These are phyloP conservation scores for Mesocricetus auratus DNA, from an alignment of 2,113 vertebrate genomes.

Conservation along the genomic window DNA sequence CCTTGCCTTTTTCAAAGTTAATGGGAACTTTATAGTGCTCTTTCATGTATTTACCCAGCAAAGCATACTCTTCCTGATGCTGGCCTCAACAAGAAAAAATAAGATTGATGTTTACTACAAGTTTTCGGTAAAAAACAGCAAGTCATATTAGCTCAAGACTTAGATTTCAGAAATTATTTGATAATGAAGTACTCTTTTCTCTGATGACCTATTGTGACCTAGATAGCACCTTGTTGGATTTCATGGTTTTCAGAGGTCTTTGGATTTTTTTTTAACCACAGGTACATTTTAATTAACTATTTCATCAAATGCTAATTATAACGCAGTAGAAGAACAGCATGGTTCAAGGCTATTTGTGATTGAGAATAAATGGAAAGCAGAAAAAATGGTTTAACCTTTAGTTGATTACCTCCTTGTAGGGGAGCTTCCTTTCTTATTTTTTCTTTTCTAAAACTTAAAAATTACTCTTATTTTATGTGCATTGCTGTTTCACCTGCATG, in stretches of 20 bases:
- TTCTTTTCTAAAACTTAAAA: not conserved
- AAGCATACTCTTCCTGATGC: slow-evolving; percentile 43
- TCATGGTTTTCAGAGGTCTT: not conserved
- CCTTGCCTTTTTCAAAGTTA: not conserved
- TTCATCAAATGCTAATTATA: not conserved
- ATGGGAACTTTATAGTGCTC: not conserved
- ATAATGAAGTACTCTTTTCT: not conserved
- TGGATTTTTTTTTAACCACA: not conserved
- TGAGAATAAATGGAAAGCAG: not conserved
- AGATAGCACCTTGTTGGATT: not conserved
- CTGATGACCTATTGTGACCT: not conserved
- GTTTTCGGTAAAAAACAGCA: slow-evolving; percentile 56
- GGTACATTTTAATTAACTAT: not conserved
- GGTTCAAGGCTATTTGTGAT: not conserved
- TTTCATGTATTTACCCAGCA: slow-evolving; percentile 22
- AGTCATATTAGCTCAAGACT: slow-evolving; percentile 43
- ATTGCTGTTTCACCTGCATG: not conserved
- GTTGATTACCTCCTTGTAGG: not conserved
- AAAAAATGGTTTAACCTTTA: not conserved
- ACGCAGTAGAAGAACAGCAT: not conserved
- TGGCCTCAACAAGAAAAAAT: slow-evolving; percentile 50
- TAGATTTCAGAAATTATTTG: slow-evolving; percentile 50
- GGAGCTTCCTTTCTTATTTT: not conserved
- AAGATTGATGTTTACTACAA: slow-evolving; percentile 49
- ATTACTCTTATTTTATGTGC: not conserved